Conservation (phyloP, 2,797 vertebrate genomes). For the Sebastes cheni region DNA sequence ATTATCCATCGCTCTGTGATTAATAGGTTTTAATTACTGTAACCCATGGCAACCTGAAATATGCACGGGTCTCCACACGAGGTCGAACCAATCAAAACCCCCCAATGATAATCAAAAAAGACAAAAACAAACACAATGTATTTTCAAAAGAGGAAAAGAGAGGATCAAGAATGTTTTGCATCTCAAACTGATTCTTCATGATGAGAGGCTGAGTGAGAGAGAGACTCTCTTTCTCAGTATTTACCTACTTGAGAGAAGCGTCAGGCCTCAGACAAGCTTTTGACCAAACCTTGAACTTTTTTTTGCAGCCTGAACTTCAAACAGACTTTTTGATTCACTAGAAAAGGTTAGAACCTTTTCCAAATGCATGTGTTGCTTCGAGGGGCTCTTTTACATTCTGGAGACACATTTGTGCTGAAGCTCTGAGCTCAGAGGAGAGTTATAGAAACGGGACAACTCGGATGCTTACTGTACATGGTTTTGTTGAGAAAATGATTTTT, state of each 20-base stretch:
- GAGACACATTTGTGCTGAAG: conserved; percentile 7
- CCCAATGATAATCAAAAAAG: conserved; percentile 12
- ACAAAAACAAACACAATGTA: conserved; percentile 27
- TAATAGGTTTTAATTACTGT: conserved; percentile 81
- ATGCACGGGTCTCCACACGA: conserved; percentile 54
- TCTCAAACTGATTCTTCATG: conserved; percentile 3
- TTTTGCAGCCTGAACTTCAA: conserved; percentile 50
- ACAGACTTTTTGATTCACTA: conserved; percentile 56
- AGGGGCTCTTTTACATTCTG: conserved; percentile 20
- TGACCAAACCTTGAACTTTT: conserved; percentile 59
- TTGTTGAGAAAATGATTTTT: not conserved
- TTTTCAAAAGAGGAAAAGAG: not conserved
- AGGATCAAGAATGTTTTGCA: not conserved
- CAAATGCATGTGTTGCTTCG: conserved; percentile 15
- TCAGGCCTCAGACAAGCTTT: conserved; percentile 33
- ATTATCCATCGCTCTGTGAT: conserved; percentile 74
- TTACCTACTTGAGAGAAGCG: conserved; percentile 14
- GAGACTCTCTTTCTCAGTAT: not conserved
- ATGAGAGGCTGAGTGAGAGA: not conserved
- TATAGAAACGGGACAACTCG: not conserved
- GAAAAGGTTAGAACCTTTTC: conserved; percentile 36
- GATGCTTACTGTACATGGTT: not conserved
- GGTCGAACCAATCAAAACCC: conserved; percentile 53
- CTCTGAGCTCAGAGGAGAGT: not conserved
- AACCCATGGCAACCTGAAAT: conserved; percentile 70